phyloP scores from a whole-genome alignment of 1,140 invertebrate genomes.

The Tribolium castaneum region DNA sequence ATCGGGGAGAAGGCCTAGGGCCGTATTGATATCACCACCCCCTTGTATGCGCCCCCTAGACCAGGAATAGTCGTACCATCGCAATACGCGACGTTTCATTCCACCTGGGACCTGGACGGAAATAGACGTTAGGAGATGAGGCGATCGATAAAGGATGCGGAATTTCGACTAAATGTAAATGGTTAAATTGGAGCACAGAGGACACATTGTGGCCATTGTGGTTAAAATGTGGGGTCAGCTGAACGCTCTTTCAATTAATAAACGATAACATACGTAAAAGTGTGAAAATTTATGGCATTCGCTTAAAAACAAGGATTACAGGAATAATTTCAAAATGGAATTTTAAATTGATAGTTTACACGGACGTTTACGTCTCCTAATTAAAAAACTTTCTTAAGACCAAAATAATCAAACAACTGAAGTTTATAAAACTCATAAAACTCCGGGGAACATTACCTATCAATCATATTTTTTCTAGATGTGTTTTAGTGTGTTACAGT shows the following conservation, averaged over 20 bases:
- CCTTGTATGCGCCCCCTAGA: conserved; percentile 95
- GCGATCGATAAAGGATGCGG: neutral
- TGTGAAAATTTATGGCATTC: no score
- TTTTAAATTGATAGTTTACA: no score
- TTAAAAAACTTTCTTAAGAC: no score
- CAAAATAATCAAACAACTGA: no score
- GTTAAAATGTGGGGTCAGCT: neutral
- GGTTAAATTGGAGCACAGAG: neutral
- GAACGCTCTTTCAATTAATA: neutral
- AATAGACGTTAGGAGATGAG: neutral
- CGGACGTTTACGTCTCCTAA: no score
- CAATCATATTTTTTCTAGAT: no score
- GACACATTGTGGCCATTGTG: neutral
- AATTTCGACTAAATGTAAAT: neutral
- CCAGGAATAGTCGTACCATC: conserved; percentile 99
- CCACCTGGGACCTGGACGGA: conserved; percentile 85
- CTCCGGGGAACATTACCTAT: no score
- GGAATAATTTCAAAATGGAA: no score
- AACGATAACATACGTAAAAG: no score
- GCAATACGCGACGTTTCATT: conserved; percentile 92
- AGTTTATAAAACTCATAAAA: no score
- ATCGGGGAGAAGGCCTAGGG: conserved; percentile 91
- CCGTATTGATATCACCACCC: conserved; percentile 95
- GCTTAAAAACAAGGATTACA: no score
- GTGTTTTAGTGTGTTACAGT: no score